These are phyloP conservation scores for Amyelois transitella DNA, from an alignment of 1,140 invertebrate genomes.

Conservation along the genomic window DNA sequence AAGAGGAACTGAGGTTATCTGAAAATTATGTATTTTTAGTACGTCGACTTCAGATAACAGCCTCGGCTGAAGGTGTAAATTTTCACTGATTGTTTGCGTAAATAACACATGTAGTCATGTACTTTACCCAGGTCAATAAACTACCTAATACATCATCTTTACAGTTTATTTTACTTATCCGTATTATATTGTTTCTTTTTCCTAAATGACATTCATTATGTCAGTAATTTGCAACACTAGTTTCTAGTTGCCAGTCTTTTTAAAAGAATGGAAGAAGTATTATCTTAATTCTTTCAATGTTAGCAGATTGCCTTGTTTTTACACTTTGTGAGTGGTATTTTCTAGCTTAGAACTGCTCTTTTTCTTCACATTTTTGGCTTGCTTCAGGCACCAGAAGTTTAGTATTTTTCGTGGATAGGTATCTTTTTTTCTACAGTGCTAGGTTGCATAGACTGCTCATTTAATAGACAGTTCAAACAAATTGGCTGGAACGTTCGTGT, in stretches of 20 bases:
- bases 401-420: too few species aligned
- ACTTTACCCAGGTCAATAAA: slow-evolving; percentile 34
- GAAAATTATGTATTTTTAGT: slow-evolving; percentile 51
- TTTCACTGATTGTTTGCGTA: slow-evolving; percentile 53
- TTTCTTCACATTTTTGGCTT: too few species aligned
- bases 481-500: slow-evolving; percentile 30
- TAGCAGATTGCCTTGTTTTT: too few species aligned
- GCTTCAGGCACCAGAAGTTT: too few species aligned
- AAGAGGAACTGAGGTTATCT: slow-evolving; percentile 29
- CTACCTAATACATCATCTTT: slow-evolving; percentile 8
- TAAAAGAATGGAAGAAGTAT: too few species aligned
- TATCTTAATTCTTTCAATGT: too few species aligned
- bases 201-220: neutral
- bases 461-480: slow-evolving; percentile 38
- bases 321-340: too few species aligned
- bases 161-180: neutral
- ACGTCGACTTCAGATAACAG: slow-evolving; percentile 37
- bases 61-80: slow-evolving; percentile 47
- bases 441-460: slow-evolving; percentile 1
- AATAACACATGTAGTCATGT: slow-evolving; percentile 40
- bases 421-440: too few species aligned
- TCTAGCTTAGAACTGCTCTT: too few species aligned
- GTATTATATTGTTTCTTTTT: neutral
- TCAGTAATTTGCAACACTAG: neutral
- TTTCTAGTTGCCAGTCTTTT: too few species aligned